Evolutionary conservation across 2,113 vertebrate genomes (phyloP).

Genomic region (Protomyctophum bolini): DNA sequence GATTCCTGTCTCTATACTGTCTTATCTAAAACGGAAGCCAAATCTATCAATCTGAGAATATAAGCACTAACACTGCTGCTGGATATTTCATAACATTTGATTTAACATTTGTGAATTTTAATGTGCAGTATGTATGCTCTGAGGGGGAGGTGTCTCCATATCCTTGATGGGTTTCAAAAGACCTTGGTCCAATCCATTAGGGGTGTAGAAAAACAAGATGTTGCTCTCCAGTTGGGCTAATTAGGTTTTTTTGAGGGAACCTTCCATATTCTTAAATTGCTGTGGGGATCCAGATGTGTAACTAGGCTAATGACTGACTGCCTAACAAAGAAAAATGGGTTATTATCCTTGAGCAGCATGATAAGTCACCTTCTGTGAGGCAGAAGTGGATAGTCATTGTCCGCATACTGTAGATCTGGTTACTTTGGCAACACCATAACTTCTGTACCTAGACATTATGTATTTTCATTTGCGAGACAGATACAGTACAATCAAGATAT

Average conservation of each 20-base stretch:
- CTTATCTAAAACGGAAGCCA: too few species aligned
- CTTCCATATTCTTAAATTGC: slow-evolving; percentile 75
- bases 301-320: slow-evolving; percentile 82
- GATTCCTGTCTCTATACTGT: too few species aligned
- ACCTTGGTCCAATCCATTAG: slow-evolving; percentile 79
- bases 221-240: slow-evolving; percentile 76
- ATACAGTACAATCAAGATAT: neutral
- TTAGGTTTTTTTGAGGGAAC: slow-evolving; percentile 69
- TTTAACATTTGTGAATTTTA: neutral
- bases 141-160: slow-evolving; percentile 47
- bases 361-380: slow-evolving; percentile 72
- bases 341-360: slow-evolving; percentile 62
- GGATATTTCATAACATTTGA: slow-evolving; percentile 3
- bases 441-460: neutral
- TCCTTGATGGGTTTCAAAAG: slow-evolving; percentile 79
- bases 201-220: slow-evolving; percentile 76
- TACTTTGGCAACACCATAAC: slow-evolving; percentile 18
- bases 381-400: slow-evolving; percentile 50
- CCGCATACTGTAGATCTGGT: slow-evolving; percentile 23
- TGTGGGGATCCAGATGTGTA: slow-evolving; percentile 81
- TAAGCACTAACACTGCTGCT: slow-evolving; percentile 3
- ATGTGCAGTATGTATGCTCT: slow-evolving; percentile 14
- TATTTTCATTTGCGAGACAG: neutral
- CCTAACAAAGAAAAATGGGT: slow-evolving; percentile 81
- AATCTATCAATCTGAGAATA: neutral